Conservation (phyloP, 1,140 invertebrate species). For the Trinorchestia longiramus region DNA sequence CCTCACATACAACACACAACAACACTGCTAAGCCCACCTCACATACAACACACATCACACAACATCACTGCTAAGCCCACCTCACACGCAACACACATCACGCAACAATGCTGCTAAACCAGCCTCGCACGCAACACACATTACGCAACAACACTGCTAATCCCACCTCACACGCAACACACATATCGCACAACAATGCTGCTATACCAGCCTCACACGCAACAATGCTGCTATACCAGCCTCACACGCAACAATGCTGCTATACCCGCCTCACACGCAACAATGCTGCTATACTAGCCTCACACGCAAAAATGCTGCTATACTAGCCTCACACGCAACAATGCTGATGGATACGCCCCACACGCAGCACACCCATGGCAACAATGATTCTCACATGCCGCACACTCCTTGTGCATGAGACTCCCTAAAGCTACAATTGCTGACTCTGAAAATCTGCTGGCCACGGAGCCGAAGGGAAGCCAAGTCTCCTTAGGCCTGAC, state of each 20-base stretch:
- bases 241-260: neutral
- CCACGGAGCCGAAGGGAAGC: constrained; percentile 39
- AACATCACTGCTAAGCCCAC: neutral
- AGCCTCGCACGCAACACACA: no score
- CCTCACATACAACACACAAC: no score
- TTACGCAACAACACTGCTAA: no score
- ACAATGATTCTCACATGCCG: neutral
- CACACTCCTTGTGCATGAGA: constrained; percentile 2
- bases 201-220: no score
- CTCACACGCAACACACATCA: no score
- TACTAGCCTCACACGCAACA: no score
- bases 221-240: no score
- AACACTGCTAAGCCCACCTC: no score
- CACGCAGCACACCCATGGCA: no score
- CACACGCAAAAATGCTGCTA: no score
- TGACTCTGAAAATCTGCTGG: neutral
- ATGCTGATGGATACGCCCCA: neutral
- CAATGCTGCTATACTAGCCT: no score
- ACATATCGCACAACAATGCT: neutral
- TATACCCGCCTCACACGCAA: neutral
- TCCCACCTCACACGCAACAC: neutral
- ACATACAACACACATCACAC: neutral
- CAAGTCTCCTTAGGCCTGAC: constrained; percentile 39
- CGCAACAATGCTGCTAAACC: no score
- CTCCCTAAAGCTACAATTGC: constrained; percentile 14